Evolutionary conservation across 2,797 vertebrate species (phyloP).

Genomic region (Loriculus beryllinus): DNA sequence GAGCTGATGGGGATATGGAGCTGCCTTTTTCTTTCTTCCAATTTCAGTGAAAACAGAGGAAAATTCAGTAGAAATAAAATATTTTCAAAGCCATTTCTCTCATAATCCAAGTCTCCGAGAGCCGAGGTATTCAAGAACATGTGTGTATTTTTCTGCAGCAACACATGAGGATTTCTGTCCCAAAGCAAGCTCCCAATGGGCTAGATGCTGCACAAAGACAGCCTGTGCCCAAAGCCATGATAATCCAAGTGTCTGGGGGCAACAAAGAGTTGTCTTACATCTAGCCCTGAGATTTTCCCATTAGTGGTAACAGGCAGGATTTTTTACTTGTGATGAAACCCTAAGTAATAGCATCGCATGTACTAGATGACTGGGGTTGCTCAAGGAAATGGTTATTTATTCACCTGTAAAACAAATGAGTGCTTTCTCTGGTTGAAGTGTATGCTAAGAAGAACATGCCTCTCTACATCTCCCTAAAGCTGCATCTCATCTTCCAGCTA

Average conservation of each 20-base stretch:
- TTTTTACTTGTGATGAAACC: not conserved
- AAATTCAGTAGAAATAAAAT: not conserved
- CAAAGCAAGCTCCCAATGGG: not conserved
- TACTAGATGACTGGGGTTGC: not conserved
- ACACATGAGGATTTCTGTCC: not conserved
- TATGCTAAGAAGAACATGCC: not conserved
- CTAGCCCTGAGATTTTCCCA: not conserved
- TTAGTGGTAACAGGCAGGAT: not conserved
- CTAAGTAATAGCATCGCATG: not conserved
- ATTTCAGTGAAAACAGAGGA: not conserved
- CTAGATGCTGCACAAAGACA: not conserved
- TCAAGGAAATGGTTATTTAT: conserved; percentile 3
- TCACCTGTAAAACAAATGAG: conserved; percentile 31
- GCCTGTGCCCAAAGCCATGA: not conserved
- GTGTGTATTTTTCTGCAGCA: not conserved
- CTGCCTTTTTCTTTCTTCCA: not conserved
- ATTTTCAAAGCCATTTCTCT: not conserved
- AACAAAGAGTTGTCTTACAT: not conserved
- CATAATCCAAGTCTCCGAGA: not conserved
- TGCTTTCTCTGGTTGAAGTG: not conserved
- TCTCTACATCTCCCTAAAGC: not conserved
- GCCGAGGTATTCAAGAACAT: not conserved
- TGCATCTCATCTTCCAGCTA: conserved; percentile 1
- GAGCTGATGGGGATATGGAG: not conserved
- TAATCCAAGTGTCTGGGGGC: not conserved